Percentiles rank a stretch among this genome's conserved stretches.
Conservation (phyloP, 2,888 invertebrate species). For the Zaprionus obscuricornis region DNA sequence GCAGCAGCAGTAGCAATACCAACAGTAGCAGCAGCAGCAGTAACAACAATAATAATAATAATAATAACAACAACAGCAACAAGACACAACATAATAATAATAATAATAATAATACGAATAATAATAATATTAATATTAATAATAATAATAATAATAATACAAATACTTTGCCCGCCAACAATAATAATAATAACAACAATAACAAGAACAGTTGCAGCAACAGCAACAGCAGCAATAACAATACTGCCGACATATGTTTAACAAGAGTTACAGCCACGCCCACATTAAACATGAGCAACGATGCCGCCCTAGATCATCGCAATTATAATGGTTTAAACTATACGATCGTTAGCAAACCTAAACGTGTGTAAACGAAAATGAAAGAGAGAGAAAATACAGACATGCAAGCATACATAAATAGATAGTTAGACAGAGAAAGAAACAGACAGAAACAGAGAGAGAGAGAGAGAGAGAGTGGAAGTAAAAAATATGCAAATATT, state of each 20-base stretch:
- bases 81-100: slow-evolving; percentile 6
- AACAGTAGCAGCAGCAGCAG: slow-evolving; percentile 26
- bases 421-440: slow-evolving; percentile 31
- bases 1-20: slow-evolving; percentile 25
- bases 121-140: neutral
- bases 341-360: slow-evolving; percentile 93
- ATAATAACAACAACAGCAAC: slow-evolving; percentile 14
- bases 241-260: slow-evolving; percentile 10
- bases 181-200: slow-evolving; percentile 14
- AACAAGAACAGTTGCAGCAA: slow-evolving; percentile 1
- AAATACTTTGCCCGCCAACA: slow-evolving; percentile 42
- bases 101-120: slow-evolving; percentile 11
- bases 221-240: slow-evolving; percentile 11
- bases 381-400: slow-evolving; percentile 47
- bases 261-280: slow-evolving; percentile 30
- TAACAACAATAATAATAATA: slow-evolving; percentile 20
- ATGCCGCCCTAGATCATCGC: slow-evolving; percentile 86
- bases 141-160: slow-evolving; percentile 31
- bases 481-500: slow-evolving; percentile 9
- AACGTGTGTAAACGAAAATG: slow-evolving; percentile 87
- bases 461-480: neutral
- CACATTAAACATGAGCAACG: slow-evolving; percentile 53
- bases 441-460: slow-evolving; percentile 7
- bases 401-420: slow-evolving; percentile 30
- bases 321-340: slow-evolving; percentile 91